Percentiles rank a stretch among this genome's conserved stretches.
Conservation (phyloP, 2,888 invertebrate species). For the Drosophila mimetica region DNA sequence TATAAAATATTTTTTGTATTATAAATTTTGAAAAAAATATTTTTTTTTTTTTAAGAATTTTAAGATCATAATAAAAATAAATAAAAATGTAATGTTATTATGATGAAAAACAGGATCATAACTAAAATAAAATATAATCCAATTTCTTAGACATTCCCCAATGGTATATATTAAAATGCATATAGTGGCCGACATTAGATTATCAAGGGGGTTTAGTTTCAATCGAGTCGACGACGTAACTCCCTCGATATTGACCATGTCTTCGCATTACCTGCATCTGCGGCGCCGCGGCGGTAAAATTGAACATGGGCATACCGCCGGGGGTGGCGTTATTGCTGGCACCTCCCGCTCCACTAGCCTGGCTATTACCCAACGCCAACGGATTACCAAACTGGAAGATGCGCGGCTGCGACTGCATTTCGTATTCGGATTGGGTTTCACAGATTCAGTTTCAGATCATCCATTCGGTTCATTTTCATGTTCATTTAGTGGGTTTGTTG, state of each 20-base stretch:
- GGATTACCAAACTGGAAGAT: slow-evolving; percentile 60
- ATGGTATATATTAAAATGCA: not conserved
- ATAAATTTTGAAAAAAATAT: too few relatives aligned
- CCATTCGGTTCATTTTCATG: slow-evolving; percentile 5
- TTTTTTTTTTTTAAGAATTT: not conserved
- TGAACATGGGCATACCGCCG: slow-evolving; percentile 43
- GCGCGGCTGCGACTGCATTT: slow-evolving; percentile 20
- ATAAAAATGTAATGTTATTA: too few relatives aligned
- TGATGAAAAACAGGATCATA: too few relatives aligned
- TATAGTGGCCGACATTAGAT: slow-evolving; percentile 10
- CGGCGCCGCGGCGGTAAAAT: slow-evolving; percentile 47
- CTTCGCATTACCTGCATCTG: slow-evolving; percentile 57
- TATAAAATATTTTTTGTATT: too few relatives aligned
- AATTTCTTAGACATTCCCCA: slow-evolving; percentile 14
- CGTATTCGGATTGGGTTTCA: not conserved
- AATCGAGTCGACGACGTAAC: slow-evolving; percentile 14
- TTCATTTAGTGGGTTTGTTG: not conserved
- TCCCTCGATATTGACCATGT: slow-evolving; percentile 8
- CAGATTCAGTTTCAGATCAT: not conserved
- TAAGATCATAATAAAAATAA: too few relatives aligned
- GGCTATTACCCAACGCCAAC: slow-evolving; percentile 8
- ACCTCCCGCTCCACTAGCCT: slow-evolving; percentile 11
- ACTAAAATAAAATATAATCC: not conserved
- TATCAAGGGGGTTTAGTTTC: slow-evolving; percentile 7
- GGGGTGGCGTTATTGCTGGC: slow-evolving; percentile 6